A percentile compares a stretch with the other conserved stretches of the same genome.
Conservation (phyloP, 37 sponge, comb jelly and placozoan genomes). For the Diacarnus erythraeanus region DNA sequence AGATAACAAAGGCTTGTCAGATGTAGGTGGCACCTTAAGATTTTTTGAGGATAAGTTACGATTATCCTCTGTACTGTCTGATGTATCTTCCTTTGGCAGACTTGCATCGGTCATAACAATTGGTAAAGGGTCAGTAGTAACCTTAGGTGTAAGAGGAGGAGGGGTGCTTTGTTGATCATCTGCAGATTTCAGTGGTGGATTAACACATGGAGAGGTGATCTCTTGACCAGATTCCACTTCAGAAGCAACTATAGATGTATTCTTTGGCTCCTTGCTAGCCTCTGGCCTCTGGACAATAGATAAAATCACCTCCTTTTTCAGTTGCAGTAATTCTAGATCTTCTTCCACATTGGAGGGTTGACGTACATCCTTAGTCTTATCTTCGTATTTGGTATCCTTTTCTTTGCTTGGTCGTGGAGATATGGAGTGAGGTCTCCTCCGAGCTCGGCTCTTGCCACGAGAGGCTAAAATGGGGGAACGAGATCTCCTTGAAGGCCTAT, state of each 20-base stretch:
- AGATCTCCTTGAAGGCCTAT: background rate
- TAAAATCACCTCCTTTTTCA: conserved; percentile 49
- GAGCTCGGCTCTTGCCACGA: background rate
- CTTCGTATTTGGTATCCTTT: background rate
- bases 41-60: too few relatives aligned
- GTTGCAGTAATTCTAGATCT: conserved; percentile 43
- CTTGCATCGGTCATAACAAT: too few relatives aligned
- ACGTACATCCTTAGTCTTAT: background rate
- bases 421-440: background rate
- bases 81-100: too few relatives aligned
- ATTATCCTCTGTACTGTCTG: too few relatives aligned
- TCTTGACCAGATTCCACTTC: too few relatives aligned
- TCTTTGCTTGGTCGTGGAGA: background rate
- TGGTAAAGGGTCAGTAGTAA: too few relatives aligned
- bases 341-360: conserved; percentile 9
- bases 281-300: conserved; percentile 24
- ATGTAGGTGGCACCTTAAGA: too few relatives aligned
- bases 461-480: background rate
- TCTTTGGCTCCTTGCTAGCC: background rate
- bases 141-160: too few relatives aligned
- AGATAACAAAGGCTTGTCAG: too few relatives aligned
- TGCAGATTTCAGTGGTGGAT: too few relatives aligned
- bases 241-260: background rate
- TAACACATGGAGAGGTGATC: too few relatives aligned
- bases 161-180: too few relatives aligned